phyloP scores from a whole-genome alignment of 2,113 vertebrate genomes.

The Tapirus terrestris region DNA sequence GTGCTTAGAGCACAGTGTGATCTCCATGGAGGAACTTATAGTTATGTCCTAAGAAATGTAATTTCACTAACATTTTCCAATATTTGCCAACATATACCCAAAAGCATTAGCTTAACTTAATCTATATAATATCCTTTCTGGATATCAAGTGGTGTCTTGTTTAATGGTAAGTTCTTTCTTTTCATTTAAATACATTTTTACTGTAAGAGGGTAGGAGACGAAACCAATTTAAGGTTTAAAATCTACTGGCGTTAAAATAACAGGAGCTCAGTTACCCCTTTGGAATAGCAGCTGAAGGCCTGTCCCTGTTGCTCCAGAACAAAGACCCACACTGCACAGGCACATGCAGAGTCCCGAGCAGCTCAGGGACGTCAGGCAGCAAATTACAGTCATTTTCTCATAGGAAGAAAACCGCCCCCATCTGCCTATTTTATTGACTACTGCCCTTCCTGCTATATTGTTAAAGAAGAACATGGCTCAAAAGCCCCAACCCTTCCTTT shows the following conservation, averaged over 20 bases:
- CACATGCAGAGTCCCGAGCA: not conserved
- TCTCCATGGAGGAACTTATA: not conserved
- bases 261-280: not conserved
- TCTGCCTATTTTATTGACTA: slow-evolving; percentile 57
- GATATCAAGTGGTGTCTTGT: not conserved
- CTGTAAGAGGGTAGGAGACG: not conserved
- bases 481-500: not conserved
- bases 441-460: slow-evolving; percentile 41
- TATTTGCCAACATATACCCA: not conserved
- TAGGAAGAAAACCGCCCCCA: not conserved
- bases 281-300: not conserved
- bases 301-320: not conserved
- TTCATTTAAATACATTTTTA: slow-evolving; percentile 29
- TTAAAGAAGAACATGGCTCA: slow-evolving; percentile 11
- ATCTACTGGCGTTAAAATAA: not conserved
- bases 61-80: not conserved
- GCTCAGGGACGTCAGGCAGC: not conserved
- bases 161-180: not conserved
- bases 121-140: not conserved
- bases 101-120: slow-evolving; percentile 14
- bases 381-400: slow-evolving; percentile 51
- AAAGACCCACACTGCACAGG: not conserved
- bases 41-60: not conserved
- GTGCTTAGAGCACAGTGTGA: not conserved
- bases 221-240: not conserved